Evolutionary conservation across 1,140 invertebrate species (phyloP), one percentile per base, ranked within the genome.

Genomic region (Macrostomum lignano): DNA sequence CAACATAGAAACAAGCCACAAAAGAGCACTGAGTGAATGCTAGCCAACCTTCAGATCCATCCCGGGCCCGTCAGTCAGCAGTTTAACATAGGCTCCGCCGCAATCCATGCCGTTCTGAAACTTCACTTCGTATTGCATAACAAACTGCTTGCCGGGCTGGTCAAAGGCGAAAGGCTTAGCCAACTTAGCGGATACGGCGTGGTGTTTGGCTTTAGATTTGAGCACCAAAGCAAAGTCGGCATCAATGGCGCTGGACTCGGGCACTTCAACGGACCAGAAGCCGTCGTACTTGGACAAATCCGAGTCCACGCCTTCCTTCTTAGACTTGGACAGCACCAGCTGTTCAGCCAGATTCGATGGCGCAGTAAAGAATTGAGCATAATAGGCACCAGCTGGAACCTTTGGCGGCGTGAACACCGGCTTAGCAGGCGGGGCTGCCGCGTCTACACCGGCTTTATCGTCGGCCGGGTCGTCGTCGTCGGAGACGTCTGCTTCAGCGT

Each of bases 81-180:
- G 61, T 58, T 93, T 93, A 1, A 93, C 52, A 51, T 93, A 93
- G n/a, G 79, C 78, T n/a, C 82, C 82, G 26, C 82, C 84, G 56
- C 82, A 93, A 59, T 88, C 79, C 60, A 86, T 78, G 2, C 78
- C 78, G 47, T 84, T 77, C 66, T 84, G 70, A 30, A 64, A 62
- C 37, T 58, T 51, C 10, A 61, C 60, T 44, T 58, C 55, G 40
- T 81, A 88, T 49, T 93, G 84, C 7, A 88, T 68, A 42, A 91
- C 61, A 14, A 93, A 56, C 0, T 77, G 76, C 43, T 74, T 74
- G n/a, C n/a, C n/a, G n/a, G n/a, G n/a, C 11, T 45, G 23, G 6
- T 11, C 63, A 48, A 93, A 93, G 21, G 69, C 57, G 53, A 88
- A 88, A 9, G 72, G 71, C 46, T 67, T 69, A 30, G 59, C 58